Evolutionary conservation across 2,888 invertebrate genomes (phyloP).

Genomic region (Lithodes maja): DNA sequence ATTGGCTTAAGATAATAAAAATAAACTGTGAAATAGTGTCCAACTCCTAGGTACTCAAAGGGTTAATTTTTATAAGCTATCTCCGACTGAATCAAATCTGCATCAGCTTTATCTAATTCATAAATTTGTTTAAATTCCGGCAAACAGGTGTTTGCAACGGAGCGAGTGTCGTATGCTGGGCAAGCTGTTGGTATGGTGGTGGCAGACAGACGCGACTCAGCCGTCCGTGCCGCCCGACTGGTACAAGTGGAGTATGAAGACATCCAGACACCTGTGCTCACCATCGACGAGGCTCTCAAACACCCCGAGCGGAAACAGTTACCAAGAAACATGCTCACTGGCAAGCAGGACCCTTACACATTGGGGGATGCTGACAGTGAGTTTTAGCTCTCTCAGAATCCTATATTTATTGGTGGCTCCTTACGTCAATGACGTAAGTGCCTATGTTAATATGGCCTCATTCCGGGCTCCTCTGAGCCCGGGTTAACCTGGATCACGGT

Average conservation of each 20-base stretch:
- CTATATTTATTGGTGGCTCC: too few relatives aligned
- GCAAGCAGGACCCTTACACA: slow-evolving; percentile 19
- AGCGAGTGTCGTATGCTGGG: slow-evolving; percentile 80
- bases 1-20: too few relatives aligned
- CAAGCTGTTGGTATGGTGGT: slow-evolving; percentile 86
- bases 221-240: slow-evolving; percentile 79
- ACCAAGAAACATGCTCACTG: neutral
- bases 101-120: too few relatives aligned
- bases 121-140: too few relatives aligned
- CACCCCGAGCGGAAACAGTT: slow-evolving; percentile 1
- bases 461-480: too few relatives aligned
- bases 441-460: too few relatives aligned
- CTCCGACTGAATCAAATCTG: too few relatives aligned
- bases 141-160: slow-evolving; percentile 75
- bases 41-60: too few relatives aligned
- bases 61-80: too few relatives aligned
- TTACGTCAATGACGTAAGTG: too few relatives aligned
- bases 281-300: slow-evolving; percentile 68
- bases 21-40: too few relatives aligned
- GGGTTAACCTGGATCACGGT: too few relatives aligned
- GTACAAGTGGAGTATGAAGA: slow-evolving; percentile 79
- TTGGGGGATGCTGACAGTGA: slow-evolving; percentile 24
- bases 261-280: slow-evolving; percentile 74
- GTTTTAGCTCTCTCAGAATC: neutral
- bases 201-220: slow-evolving; percentile 80